These are phyloP conservation scores for Tragelaphus strepsiceros DNA, from an alignment of 2,113 vertebrate species.

Conservation along the genomic window DNA sequence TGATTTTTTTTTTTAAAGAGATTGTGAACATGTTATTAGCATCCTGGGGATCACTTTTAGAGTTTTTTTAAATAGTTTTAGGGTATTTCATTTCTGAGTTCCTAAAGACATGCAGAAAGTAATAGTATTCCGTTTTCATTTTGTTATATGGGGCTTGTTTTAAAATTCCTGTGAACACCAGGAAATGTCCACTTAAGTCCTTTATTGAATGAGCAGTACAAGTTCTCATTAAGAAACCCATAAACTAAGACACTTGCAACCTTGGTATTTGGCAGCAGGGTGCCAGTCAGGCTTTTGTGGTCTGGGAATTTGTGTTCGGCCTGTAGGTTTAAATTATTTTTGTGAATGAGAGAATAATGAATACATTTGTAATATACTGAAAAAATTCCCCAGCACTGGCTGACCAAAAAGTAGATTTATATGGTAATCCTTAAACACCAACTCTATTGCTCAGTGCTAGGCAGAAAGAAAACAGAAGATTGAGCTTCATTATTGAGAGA, in stretches of 20 bases:
- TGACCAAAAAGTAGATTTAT: constrained; percentile 72
- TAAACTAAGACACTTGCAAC: constrained; percentile 24
- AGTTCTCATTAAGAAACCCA: constrained; percentile 47
- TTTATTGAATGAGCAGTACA: constrained; percentile 1
- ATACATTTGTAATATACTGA: constrained; percentile 60
- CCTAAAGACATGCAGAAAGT: not conserved
- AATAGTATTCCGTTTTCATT: not conserved
- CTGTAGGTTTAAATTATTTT: constrained; percentile 77
- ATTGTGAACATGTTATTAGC: not conserved
- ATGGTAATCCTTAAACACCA: constrained; percentile 56
- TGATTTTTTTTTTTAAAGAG: not conserved
- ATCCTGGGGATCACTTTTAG: not conserved
- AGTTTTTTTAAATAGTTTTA: not conserved
- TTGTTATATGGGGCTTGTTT: not conserved
- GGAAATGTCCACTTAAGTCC: constrained; percentile 7
- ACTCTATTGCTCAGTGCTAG: constrained; percentile 61
- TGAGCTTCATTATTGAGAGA: constrained; percentile 70
- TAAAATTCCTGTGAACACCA: not conserved
- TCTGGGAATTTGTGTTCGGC: constrained; percentile 58
- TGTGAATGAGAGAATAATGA: constrained; percentile 70
- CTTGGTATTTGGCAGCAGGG: not conserved
- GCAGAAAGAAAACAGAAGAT: constrained; percentile 65
- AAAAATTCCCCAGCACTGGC: constrained; percentile 48
- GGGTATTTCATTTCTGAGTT: constrained; percentile 19
- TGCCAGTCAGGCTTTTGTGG: constrained; percentile 17